phyloP scores from a whole-genome alignment of 2,113 vertebrate species.

The Melospiza georgiana region DNA sequence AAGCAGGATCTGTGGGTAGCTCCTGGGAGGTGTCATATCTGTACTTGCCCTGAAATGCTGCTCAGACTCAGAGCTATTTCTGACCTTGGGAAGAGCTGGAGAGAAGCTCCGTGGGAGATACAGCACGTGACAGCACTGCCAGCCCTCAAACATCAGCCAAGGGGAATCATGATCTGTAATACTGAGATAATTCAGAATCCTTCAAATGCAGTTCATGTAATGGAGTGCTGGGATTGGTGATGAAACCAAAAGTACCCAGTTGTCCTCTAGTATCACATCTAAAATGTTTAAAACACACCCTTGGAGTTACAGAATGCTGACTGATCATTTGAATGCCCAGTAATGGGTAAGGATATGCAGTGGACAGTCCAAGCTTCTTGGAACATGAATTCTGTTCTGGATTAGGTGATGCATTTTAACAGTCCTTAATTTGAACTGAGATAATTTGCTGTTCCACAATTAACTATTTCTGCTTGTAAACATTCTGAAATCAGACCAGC shows the following conservation, averaged over 20 bases:
- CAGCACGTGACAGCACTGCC: neutral
- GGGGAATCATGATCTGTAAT: neutral
- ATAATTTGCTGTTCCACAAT: neutral
- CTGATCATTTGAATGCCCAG: neutral
- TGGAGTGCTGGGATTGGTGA: neutral
- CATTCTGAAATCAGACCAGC: neutral
- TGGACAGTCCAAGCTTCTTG: neutral
- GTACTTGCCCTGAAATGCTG: neutral
- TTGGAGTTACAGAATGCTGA: neutral
- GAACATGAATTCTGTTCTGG: neutral
- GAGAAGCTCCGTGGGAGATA: neutral
- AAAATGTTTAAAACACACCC: neutral
- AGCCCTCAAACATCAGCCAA: neutral
- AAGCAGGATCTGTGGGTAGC: fast-evolving
- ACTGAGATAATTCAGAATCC: neutral
- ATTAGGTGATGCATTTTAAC: neutral
- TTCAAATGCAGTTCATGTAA: neutral
- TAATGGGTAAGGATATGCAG: neutral
- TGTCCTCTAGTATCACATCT: neutral
- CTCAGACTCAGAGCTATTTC: neutral
- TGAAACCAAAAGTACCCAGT: neutral
- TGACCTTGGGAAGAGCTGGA: neutral
- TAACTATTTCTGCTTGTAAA: neutral
- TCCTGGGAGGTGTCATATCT: neutral
- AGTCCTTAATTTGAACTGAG: neutral